These are phyloP conservation scores for Leptinotarsa undecemlineata DNA, from an alignment of 1,140 invertebrate species.

Conservation along the genomic window DNA sequence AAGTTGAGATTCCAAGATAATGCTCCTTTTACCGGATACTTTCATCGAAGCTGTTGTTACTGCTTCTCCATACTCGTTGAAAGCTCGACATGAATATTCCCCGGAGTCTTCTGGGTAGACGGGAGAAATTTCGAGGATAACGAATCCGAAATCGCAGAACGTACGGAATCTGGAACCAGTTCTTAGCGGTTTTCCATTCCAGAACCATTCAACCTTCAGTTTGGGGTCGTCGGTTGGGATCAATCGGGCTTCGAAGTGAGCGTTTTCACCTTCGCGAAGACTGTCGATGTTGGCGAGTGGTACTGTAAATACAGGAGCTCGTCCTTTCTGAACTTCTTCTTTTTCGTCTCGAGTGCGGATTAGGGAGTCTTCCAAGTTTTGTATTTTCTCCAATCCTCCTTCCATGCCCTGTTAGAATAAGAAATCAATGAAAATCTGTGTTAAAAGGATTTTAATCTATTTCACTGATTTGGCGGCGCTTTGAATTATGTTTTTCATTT, in stretches of 20 bases:
- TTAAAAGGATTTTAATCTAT: too few relatives aligned
- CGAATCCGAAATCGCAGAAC: constrained; percentile 95
- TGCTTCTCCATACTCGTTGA: constrained; percentile 89
- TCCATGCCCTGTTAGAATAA: constrained; percentile 78
- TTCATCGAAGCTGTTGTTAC: constrained; percentile 90
- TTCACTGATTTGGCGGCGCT: too few relatives aligned
- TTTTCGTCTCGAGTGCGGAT: constrained; percentile 72
- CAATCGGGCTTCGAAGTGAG: constrained; percentile 92
- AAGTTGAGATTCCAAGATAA: constrained; percentile 88
- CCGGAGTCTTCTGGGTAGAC: constrained; percentile 94
- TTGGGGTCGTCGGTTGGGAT: constrained; percentile 93
- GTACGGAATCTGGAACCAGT: constrained; percentile 89
- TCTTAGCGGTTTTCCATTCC: constrained; percentile 88
- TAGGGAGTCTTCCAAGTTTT: constrained; percentile 87
- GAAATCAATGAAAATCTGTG: constrained; percentile 7
- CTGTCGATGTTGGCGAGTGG: constrained; percentile 85
- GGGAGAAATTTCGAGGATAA: constrained; percentile 90
- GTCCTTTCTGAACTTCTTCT: constrained; percentile 71
- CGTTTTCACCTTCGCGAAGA: constrained; percentile 86
- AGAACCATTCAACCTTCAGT: constrained; percentile 94
- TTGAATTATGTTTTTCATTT: too few relatives aligned
- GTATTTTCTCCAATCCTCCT: constrained; percentile 88
- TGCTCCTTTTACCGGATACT: constrained; percentile 86
- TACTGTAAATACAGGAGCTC: constrained; percentile 88
- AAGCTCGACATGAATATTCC: constrained; percentile 89